These are phyloP conservation scores for Acleris laterana DNA, from an alignment of 2,888 invertebrate genomes.

Conservation along the genomic window DNA sequence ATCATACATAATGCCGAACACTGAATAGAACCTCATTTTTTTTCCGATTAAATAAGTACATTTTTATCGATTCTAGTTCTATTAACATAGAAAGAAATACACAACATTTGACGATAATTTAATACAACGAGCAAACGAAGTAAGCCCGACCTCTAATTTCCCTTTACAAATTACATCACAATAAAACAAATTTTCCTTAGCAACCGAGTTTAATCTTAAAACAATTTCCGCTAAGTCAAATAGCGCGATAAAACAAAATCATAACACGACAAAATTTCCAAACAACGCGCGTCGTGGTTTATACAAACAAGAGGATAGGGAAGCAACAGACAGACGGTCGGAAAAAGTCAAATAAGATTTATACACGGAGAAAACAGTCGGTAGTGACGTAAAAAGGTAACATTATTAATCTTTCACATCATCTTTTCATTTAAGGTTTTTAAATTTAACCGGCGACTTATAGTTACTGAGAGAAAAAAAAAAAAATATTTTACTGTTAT, in stretches of 20 bases:
- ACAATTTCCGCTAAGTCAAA: constrained; percentile 34
- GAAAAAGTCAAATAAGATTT: constrained; percentile 4
- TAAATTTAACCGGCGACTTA: no score
- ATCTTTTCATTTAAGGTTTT: no score
- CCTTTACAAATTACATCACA: neutral
- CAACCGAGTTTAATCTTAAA: constrained; percentile 17
- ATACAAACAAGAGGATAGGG: constrained; percentile 18
- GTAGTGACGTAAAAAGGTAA: no score
- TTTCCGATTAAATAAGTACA: no score
- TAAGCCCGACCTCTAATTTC: constrained; percentile 4
- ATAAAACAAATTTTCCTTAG: constrained; percentile 2
- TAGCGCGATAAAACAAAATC: constrained; percentile 30
- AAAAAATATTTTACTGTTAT: no score
- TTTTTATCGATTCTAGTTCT: no score
- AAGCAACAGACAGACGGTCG: constrained; percentile 10
- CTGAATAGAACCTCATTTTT: no score
- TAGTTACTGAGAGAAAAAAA: no score
- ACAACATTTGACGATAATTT: no score
- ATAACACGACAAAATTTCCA: constrained; percentile 31
- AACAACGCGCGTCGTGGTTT: constrained; percentile 17
- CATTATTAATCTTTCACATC: no score
- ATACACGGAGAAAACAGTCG: neutral
- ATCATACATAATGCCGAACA: no score
- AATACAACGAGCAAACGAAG: neutral
- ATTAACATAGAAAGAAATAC: no score